A percentile compares a stretch with the other conserved stretches of the same genome.
These are phyloP conservation scores for Iguana delicatissima DNA, from an alignment of 2,797 vertebrate species.

Conservation along the genomic window DNA sequence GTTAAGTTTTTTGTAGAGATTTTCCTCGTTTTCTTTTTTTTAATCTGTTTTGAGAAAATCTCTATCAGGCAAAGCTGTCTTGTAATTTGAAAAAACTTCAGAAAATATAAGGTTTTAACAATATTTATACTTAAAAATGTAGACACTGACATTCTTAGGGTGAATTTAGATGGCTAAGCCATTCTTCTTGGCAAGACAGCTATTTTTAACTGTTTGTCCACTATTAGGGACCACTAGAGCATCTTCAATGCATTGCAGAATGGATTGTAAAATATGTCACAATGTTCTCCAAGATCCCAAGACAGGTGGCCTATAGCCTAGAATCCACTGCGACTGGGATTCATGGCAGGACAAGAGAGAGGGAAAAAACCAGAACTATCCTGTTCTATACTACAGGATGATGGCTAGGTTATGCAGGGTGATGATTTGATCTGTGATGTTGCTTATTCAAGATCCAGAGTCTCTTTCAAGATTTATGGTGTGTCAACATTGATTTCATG, in stretches of 20 bases:
- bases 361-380: neutral
- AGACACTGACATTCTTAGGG: neutral
- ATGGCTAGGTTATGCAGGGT: neutral
- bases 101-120: neutral
- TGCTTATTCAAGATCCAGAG: neutral
- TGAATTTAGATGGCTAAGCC: neutral
- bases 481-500: slow-evolving; percentile 1
- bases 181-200: neutral
- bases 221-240: neutral
- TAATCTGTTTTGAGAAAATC: neutral
- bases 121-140: neutral
- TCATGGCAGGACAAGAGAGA: neutral
- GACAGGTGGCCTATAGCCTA: neutral
- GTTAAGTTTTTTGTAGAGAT: neutral
- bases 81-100: slow-evolving; percentile 1
- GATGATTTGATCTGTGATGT: neutral
- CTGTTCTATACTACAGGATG: neutral
- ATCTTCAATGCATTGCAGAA: neutral
- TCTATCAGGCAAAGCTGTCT: neutral
- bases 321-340: neutral
- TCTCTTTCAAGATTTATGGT: neutral
- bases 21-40: too few species aligned
- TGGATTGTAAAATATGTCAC: neutral
- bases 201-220: neutral
- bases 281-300: neutral